Base-by-base conservation (phyloP, 2,113 vertebrate genomes). In the Arvicanthis niloticus region DNA sequence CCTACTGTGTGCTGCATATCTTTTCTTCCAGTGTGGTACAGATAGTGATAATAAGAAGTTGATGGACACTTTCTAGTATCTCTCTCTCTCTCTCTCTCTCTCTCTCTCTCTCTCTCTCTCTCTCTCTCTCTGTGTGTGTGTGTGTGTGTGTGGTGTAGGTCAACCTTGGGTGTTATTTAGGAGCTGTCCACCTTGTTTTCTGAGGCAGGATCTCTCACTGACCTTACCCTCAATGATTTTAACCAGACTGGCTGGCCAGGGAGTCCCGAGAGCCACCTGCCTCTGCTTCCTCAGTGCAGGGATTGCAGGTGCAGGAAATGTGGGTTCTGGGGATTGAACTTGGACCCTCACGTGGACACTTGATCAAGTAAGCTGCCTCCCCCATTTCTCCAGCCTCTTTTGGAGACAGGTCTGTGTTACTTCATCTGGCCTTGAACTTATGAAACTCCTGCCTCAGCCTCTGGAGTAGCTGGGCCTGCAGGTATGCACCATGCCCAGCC, bases 11-110 rank as follows among this genome's bases (percentile, higher is more conserved):
- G 58, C n/a, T 84, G 81, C 0, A 29, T 42, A 12, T 75, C 7
- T 1, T 2, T 51, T 37, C 68, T 12, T 60, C 21, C 11, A 42
- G 31, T n/a, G 17, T 67, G 82, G 60, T 2, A 37, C 19, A 5
- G 16, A 10, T 45, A 3, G 0, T 1, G 7, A 1, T 5, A 29
- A 37, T 0, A 26, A 76, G 12, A 34, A 72, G 67, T 19, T 37
- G 6, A 0, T 3, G 12, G n/a, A 72, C 58, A 90, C 75, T 67
- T 31, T 4, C 17, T 16, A 34, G n/a, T n/a, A n/a, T n/a, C n/a
- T n/a, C n/a, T n/a, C n/a, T n/a, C n/a, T n/a, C n/a, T n/a, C n/a
- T n/a, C n/a, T n/a, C n/a, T n/a, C n/a, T n/a, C n/a, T n/a, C n/a
- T n/a, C n/a, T n/a, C n/a, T n/a, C n/a, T n/a, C n/a, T n/a, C n/a